Base-by-base conservation (phyloP, 1,140 invertebrate genomes). In the Drosophila ironensis region DNA sequence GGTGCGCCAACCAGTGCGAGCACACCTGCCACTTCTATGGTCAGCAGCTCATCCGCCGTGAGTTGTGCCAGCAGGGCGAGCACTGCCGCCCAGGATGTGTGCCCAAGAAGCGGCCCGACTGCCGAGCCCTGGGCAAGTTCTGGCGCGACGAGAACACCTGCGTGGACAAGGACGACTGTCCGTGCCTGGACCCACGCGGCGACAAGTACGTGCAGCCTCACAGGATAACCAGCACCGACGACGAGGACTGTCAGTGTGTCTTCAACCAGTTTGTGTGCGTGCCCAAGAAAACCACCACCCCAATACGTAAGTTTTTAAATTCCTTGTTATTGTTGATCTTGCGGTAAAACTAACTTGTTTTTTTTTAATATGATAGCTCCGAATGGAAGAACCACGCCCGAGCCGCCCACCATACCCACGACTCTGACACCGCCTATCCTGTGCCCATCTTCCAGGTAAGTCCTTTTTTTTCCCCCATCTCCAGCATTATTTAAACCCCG, bases 131-230 rank as follows among this genome's bases (percentile, higher is more conserved):
- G 16, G 63, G 66, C 4, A 77, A 88, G 57, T 88, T 92, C 14
- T 95, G 94, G 94, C 90, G 93, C 7, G 95, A 96, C 80, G 90
- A 91, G 30, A 72, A 91, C 0, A 94, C 92, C 0, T 97, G 96
- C 73, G 94, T 96, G 4, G 87, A 92, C 3, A 74, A 91, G 1
- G 90, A 92, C 20, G 94, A 95, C 51, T 96, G 95, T 75, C 93
- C 93, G 3, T 96, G 95, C 75, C 90, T 91, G 22, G 92, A 93
- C 16, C 30, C 2, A 33, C 88, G 92, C 5, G 88, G 92, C 16
- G 94, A 94, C 24, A 88, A 91, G 47, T 88, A 92, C 4, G 90
- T 96, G 0, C 76, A 88, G 46, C 88, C 88, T 0, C 88, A 89
- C 44, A 88, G 72, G 42, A 80, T 76, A 2, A 81, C 87, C n/a